phyloP scores from a whole-genome alignment of 2,113 vertebrate species.

The Suricata suricatta region DNA sequence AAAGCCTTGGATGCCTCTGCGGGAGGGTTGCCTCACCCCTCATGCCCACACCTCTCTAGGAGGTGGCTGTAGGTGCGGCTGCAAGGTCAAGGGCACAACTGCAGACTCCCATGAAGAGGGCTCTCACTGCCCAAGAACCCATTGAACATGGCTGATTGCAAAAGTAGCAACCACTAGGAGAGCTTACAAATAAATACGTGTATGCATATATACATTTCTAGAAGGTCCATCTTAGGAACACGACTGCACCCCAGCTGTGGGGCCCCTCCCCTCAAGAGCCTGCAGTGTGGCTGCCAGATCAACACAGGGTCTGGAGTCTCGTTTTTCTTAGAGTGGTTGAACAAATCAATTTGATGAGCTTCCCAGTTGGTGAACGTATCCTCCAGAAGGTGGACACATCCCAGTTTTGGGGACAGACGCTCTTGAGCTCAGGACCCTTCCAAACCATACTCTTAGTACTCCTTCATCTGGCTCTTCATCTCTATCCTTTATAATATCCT shows the following conservation, averaged over 20 bases:
- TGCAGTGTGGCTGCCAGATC: neutral
- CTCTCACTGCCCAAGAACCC: neutral
- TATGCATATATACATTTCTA: neutral
- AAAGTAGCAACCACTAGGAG: conserved; percentile 65
- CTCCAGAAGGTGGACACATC: neutral
- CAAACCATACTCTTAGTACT: neutral
- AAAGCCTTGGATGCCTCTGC: neutral
- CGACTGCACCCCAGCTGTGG: fast-evolving
- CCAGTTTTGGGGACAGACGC: neutral
- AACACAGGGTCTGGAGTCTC: neutral
- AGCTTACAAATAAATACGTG: neutral
- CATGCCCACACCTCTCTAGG: neutral
- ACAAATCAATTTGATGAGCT: neutral
- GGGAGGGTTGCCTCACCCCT: neutral
- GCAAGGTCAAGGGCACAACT: neutral
- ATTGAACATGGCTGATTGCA: neutral
- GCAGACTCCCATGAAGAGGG: fast-evolving
- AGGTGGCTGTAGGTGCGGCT: conserved; percentile 35
- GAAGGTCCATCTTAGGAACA: neutral
- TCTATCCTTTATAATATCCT: neutral
- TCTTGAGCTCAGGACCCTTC: neutral
- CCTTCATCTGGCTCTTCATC: neutral
- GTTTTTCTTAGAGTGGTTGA: neutral
- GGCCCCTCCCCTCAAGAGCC: neutral
- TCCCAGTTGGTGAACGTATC: neutral